A percentile compares a stretch with the other conserved stretches of the same genome.
Conservation (phyloP, 2,113 vertebrate species). For the Sarotherodon lohbergeri region DNA sequence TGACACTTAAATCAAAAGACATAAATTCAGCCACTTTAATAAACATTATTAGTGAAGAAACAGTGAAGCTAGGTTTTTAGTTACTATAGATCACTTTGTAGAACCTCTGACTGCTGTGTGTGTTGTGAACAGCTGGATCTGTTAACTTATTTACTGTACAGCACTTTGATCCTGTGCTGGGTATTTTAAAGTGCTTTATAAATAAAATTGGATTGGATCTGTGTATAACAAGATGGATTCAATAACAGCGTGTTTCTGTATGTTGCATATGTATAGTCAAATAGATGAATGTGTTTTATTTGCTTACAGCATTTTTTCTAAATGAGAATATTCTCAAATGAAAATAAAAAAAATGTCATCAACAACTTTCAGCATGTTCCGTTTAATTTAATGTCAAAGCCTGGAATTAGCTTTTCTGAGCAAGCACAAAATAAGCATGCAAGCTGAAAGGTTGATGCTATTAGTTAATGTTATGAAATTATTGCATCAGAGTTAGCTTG, state of each 20-base stretch:
- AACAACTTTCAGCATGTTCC: background rate
- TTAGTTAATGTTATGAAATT: constrained; percentile 1
- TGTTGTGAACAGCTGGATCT: background rate
- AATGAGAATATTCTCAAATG: background rate
- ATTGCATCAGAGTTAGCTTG: background rate
- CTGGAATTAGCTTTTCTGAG: background rate
- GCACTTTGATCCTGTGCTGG: background rate
- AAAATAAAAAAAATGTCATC: background rate
- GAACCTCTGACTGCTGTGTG: background rate
- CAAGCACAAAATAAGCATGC: background rate
- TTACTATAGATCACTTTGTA: background rate
- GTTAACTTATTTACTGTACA: background rate
- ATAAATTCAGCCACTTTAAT: background rate
- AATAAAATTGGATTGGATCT: background rate
- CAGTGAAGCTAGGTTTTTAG: background rate
- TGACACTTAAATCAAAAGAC: background rate
- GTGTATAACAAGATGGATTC: background rate
- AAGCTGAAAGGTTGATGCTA: background rate
- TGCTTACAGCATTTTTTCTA: background rate
- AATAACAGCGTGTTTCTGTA: background rate
- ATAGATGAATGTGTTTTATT: background rate
- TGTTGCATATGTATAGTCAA: background rate
- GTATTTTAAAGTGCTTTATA: background rate
- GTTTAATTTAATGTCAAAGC: background rate
- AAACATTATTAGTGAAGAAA: background rate